Conservation (phyloP, 2,888 invertebrate genomes). For the Lapara coniferarum region DNA sequence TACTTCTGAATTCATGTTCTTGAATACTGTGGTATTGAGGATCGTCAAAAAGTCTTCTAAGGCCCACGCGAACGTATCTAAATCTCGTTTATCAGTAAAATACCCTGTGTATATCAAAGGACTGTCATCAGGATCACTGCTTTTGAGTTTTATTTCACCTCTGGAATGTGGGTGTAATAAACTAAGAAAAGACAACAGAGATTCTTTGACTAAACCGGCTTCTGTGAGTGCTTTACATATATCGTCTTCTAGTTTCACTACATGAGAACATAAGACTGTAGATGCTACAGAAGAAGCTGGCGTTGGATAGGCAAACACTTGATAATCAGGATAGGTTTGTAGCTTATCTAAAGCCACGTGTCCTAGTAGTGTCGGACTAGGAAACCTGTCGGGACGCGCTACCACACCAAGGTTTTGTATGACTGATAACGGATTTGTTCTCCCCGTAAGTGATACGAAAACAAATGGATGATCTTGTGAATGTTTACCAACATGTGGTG, state of each 20-base stretch:
- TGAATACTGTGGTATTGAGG: constrained; percentile 47
- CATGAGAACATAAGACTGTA: constrained; percentile 41
- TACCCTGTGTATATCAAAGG: constrained; percentile 47
- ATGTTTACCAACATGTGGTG: constrained; percentile 54
- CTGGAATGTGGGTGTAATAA: constrained; percentile 53
- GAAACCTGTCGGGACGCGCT: constrained; percentile 42
- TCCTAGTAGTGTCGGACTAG: constrained; percentile 48
- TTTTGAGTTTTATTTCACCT: constrained; percentile 47
- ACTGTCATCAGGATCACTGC: constrained; percentile 42
- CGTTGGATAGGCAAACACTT: constrained; percentile 43
- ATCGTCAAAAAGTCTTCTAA: constrained; percentile 45
- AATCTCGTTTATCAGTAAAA: constrained; percentile 44
- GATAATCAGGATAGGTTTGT: constrained; percentile 55
- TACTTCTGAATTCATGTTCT: constrained; percentile 39
- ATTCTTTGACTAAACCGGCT: constrained; percentile 36
- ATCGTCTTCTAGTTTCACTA: constrained; percentile 36
- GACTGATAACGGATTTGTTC: constrained; percentile 35
- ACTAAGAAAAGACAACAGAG: constrained; percentile 37
- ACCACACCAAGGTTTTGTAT: constrained; percentile 41
- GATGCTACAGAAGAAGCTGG: constrained; percentile 41
- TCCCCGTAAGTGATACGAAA: constrained; percentile 40
- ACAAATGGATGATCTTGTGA: constrained; percentile 53
- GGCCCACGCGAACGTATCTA: constrained; percentile 42
- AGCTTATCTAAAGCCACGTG: constrained; percentile 45
- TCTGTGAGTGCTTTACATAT: constrained; percentile 42